Base-by-base conservation (phyloP, 2,113 vertebrate species). In the Colistium nudipinnis region DNA sequence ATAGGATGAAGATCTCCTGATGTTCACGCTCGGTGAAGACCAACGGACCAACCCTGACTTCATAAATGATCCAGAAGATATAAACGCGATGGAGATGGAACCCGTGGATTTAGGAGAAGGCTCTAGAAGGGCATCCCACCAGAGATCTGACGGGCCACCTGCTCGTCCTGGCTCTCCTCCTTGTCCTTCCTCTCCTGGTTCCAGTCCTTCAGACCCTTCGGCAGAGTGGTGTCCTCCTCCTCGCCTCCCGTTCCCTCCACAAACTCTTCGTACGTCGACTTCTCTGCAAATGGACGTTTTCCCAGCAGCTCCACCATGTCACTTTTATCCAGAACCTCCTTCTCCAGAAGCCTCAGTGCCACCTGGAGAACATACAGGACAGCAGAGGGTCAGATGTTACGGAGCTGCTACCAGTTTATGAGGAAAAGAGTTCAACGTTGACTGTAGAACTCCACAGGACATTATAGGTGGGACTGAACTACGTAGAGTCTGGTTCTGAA, bases 201-300 rank as follows among this genome's bases (percentile, higher is more conserved):
- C 98, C 98, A 99, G 92, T 98, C 95, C 90, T 96, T 98, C 67
- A 99, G 94, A 54, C 98, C 98, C 76, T 96, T 95, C 0, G 98
- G 98, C 54, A 99, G 93, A 0, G 96, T 90, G 0, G 97, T 99
- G 88, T 99, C 97, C 78, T 99, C 98, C 0, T 98, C 97, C 81
- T 95, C 77, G 11, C 97, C 94, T 3, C 98, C 98, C 0, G 98
- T 99, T 38, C 98, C 98, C 89, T 98, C 98, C 48, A 99, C 98
- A 83, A 99, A 97, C 20, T 99, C 98, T 84, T 99, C 98, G 0
- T 99, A 99, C 0, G 97, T 97, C 6, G 97, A 98, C 85, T 97
- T 99, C 67, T 99, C 98, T 0, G 93, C 92, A 62, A 99, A 99
- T 0, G 98, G 98, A 62, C 98, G 93, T 4, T 89, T 90, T 5